phyloP scores from a whole-genome alignment of 2,888 invertebrate genomes.

The Hoplodrina ambigua region DNA sequence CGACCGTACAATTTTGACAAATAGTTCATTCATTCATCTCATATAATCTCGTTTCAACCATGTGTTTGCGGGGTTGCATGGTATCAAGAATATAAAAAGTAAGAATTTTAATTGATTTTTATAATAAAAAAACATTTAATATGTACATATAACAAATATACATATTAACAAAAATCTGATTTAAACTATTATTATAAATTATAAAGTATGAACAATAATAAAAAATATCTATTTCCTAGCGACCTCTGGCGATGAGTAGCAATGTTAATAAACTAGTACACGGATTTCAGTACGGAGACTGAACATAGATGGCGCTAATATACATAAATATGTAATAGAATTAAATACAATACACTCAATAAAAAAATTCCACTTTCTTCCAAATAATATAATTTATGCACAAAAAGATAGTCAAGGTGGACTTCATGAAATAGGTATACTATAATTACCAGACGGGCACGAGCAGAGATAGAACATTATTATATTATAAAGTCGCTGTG shows the following conservation, averaged over 20 bases:
- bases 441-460: too few species aligned
- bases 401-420: not conserved
- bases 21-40: constrained; percentile 51
- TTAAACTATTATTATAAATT: not conserved
- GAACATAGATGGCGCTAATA: constrained; percentile 44
- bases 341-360: too few species aligned
- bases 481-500: too few species aligned
- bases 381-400: not conserved
- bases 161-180: too few species aligned
- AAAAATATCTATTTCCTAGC: not conserved
- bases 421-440: not conserved
- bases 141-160: too few species aligned
- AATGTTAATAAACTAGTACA: constrained; percentile 1
- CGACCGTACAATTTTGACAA: constrained; percentile 62
- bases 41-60: constrained; percentile 66
- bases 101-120: constrained; percentile 37
- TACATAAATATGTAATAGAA: too few species aligned
- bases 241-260: constrained; percentile 73
- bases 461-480: too few species aligned
- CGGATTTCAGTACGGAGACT: not conserved
- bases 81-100: constrained; percentile 2
- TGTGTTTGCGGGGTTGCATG: constrained; percentile 80
- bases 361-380: not conserved
- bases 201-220: not conserved
- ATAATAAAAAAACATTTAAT: not conserved